A percentile compares a stretch with the other conserved stretches of the same genome.
phyloP scores from a whole-genome alignment of 2,888 invertebrate species.

The Reticulitermes lucifugus region DNA sequence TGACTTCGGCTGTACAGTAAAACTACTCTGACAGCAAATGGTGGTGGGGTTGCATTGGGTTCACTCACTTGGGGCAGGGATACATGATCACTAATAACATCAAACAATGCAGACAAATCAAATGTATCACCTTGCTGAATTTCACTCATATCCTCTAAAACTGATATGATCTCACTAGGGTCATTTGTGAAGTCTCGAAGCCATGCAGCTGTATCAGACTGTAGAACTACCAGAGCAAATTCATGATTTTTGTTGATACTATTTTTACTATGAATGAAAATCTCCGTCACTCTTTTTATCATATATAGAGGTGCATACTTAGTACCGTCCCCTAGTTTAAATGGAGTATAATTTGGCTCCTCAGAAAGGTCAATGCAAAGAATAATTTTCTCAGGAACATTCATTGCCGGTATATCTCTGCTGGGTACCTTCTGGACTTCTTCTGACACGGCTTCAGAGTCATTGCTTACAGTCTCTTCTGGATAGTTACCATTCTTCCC shows the following conservation, averaged over 20 bases:
- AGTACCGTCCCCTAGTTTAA: conserved; percentile 67
- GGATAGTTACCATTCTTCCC: conserved; percentile 25
- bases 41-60: conserved; percentile 64
- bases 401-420: conserved; percentile 57
- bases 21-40: conserved; percentile 72
- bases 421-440: conserved; percentile 46
- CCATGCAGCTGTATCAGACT: conserved; percentile 68
- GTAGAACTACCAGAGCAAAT: conserved; percentile 72
- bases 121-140: conserved; percentile 67
- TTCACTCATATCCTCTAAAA: conserved; percentile 69
- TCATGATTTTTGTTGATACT: conserved; percentile 72
- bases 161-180: conserved; percentile 68
- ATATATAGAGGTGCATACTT: conserved; percentile 70
- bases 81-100: conserved; percentile 67
- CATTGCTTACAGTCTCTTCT: conserved; percentile 35
- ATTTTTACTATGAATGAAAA: conserved; percentile 73
- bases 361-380: conserved; percentile 73
- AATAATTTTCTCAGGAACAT: conserved; percentile 73
- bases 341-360: conserved; percentile 69
- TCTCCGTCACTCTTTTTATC: conserved; percentile 72
- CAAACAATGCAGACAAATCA: conserved; percentile 70
- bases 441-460: conserved; percentile 26
- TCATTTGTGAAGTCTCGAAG: conserved; percentile 74
- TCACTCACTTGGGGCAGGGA: conserved; percentile 65
- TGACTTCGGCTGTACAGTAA: conserved; percentile 77